Evolutionary conservation across 1,140 invertebrate genomes (phyloP).

Genomic region (Platyura marginata): DNA sequence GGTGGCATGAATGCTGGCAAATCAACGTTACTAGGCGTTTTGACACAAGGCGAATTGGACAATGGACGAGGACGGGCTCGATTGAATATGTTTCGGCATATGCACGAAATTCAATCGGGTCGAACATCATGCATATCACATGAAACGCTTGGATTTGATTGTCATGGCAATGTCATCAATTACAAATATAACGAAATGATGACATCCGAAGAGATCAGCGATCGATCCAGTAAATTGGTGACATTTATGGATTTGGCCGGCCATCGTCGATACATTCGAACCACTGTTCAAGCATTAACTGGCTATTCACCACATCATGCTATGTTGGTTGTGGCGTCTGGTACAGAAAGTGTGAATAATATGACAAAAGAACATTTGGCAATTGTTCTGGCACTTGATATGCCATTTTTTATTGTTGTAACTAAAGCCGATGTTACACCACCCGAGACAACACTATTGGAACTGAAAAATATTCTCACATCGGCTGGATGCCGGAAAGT

Average conservation of each 20-base stretch:
- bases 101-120: slow-evolving; percentile 93
- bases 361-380: slow-evolving; percentile 71
- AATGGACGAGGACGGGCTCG: slow-evolving; percentile 88
- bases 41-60: slow-evolving; percentile 89
- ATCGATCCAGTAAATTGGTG: slow-evolving; percentile 74
- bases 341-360: slow-evolving; percentile 34
- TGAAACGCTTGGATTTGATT: slow-evolving; percentile 90
- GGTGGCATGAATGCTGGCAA: slow-evolving; percentile 89
- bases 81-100: slow-evolving; percentile 87
- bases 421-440: slow-evolving; percentile 75
- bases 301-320: slow-evolving; percentile 91
- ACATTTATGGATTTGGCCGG: slow-evolving; percentile 94
- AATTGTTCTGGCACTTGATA: slow-evolving; percentile 63
- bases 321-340: slow-evolving; percentile 63
- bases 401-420: slow-evolving; percentile 78
- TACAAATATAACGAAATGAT: slow-evolving; percentile 79
- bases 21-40: slow-evolving; percentile 79
- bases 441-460: slow-evolving; percentile 33
- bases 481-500: slow-evolving; percentile 43
- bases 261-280: slow-evolving; percentile 88
- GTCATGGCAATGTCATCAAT: slow-evolving; percentile 52
- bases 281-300: slow-evolving; percentile 84
- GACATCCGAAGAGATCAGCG: slow-evolving; percentile 88
- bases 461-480: slow-evolving; percentile 42
- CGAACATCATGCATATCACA: slow-evolving; percentile 91